Base-by-base conservation (phyloP, 2,888 invertebrate genomes). In the Xylota sylvarum region DNA sequence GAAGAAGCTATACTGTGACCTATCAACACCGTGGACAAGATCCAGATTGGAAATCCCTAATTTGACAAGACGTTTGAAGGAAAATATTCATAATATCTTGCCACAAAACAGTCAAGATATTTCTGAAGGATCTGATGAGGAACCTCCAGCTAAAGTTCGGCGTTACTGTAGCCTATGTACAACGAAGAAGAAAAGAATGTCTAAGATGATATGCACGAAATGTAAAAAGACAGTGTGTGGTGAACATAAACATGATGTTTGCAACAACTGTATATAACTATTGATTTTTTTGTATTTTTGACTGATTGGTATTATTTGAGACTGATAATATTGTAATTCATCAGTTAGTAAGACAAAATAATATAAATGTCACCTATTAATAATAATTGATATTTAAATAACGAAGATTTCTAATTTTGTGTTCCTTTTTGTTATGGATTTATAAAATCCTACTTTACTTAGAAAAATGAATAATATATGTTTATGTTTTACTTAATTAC, bases 161-260 rank as follows among this genome's bases (percentile, higher is more conserved):
- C 60, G 62, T 40, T 52, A 73, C 40, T 73, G 73, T 35, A 55
- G 64, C 55, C 35, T 65, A 32, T 64, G 74, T 23, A 65, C 56
- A 12, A 55, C 62, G 23, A 74, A 74, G 55, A 60, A 60, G 37
- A 73, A 74, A 55, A 64, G 74, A 55, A 64, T 74, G 64, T 55
- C 64, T 74, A 64, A 55, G 37, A 62, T 74, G 55, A 62, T 55
- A 52, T 62, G 73, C 19, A 40, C 14, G 9, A 74, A 74, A 64
- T 62, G 62, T 43, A 74, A 50, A 62, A 74, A 64, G 70, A 58
- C 70, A 56, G 73, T 73, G 48, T 67, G 52, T 37, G 35, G 50
- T 23, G 67, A 50, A 67, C 52, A 67, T 67, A 69, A 69, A 27
- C 4, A 69, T 58, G 60, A 73, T 50, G 60, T 40, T 62, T 74